Percentiles rank a stretch among this genome's conserved stretches.
Conservation (phyloP, 35 echinoderm and acorn worm species). For the Ptychodera flava region DNA sequence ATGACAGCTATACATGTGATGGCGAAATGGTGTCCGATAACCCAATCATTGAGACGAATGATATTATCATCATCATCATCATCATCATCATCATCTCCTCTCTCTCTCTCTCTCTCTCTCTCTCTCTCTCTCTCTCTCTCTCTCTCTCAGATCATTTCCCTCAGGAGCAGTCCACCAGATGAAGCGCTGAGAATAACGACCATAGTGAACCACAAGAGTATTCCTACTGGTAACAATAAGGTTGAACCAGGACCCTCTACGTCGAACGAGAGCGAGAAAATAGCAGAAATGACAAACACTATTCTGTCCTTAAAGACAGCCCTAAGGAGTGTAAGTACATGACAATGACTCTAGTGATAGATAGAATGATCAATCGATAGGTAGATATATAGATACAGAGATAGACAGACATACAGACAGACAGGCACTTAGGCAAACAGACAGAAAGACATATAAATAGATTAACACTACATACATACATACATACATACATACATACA, state of each 20-base stretch:
- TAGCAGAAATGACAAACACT: neutral
- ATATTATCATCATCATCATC: too few relatives aligned
- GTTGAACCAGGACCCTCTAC: neutral
- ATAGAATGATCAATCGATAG: neutral
- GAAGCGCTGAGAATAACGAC: neutral
- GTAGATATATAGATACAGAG: neutral
- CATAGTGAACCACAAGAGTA: neutral
- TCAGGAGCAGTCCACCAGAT: neutral
- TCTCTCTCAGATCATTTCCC: neutral
- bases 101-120: too few relatives aligned
- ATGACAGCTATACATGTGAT: too few relatives aligned
- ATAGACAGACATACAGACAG: neutral
- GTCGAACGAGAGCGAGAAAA: neutral
- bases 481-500: constrained; percentile 2
- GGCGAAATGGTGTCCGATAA: too few relatives aligned
- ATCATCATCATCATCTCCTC: too few relatives aligned
- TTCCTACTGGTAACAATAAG: neutral
- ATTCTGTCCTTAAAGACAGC: neutral
- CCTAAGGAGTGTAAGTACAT: neutral
- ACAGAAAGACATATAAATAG: neutral
- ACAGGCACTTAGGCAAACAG: neutral
- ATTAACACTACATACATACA: neutral
- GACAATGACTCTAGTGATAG: neutral
- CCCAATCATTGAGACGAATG: too few relatives aligned
- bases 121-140: too few relatives aligned